Base-by-base conservation (phyloP, 53 echinoderm and acorn worm genomes). In the Echinometra lucunter region DNA sequence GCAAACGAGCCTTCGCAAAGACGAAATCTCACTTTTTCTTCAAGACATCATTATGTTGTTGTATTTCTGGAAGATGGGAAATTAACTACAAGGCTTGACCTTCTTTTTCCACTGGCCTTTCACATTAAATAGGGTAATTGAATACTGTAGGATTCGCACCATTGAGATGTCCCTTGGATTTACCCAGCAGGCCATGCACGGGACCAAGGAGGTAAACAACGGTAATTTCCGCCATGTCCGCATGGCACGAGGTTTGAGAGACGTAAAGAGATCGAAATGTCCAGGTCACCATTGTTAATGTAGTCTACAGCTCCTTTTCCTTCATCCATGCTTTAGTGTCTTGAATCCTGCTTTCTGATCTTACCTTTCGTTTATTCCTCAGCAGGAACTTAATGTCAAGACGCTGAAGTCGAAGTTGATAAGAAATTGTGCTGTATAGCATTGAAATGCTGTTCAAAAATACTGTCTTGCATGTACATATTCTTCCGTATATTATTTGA, bases 111-210 rank as follows among this genome's bases (percentile, higher is more conserved):
- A 38, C 11, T 40, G 40, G 75, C 40, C 75, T 40, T 75, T 75
- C 3, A 75, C 75, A 40, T 75, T 75, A 75, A 75, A 34, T 40
- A 75, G 75, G 75, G 75, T 75, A 75, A 75, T 75, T 75, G 75
- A 75, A 75, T 75, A 75, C 38, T 75, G 37, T 11, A 40, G 19
- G 75, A 40, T 19, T 75, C 75, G 40, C 75, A 75, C 75, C 40
- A 75, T 38, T 19, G 75, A 75, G 75, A 38, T 40, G 40, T 75
- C 75, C 75, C 75, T 0, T 75, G 38, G 17, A 40, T 75, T 37
- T 75, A 75, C 75, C 75, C 75, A 75, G 75, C 75, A 75, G 75
- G 75, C 40, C 75, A 40, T 75, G 75, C 19, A 0, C 38, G 19
- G 75, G 28, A 75, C 34, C 75, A 15, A 40, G 75, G 75, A 75